Evolutionary conservation across 92 coral and sea anemone species (phyloP).

Genomic region (Phenganax subtilis): DNA sequence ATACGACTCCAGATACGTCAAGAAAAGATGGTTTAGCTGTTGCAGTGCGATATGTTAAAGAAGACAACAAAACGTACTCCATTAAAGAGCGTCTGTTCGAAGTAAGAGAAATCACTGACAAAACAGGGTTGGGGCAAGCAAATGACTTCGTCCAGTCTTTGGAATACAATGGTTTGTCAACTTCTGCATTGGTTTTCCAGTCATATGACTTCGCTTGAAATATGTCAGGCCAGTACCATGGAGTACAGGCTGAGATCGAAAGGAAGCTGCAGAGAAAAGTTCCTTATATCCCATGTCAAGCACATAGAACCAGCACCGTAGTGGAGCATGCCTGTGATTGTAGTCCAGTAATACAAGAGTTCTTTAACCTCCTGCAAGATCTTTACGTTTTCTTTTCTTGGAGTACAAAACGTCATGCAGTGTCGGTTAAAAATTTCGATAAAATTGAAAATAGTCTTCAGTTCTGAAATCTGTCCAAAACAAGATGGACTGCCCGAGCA

Average conservation of each 20-base stretch:
- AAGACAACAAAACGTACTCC: not conserved
- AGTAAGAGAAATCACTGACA: conserved; percentile 10
- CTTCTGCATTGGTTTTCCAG: not conserved
- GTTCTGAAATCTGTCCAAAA: not conserved
- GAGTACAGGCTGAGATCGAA: conserved; percentile 17
- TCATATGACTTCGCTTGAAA: conserved; percentile 12
- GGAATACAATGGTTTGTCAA: not conserved
- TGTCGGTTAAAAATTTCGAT: not conserved
- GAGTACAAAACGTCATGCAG: not conserved
- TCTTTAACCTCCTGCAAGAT: not conserved
- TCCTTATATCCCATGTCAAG: conserved; percentile 6
- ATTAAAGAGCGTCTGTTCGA: conserved; percentile 2
- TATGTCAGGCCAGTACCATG: conserved; percentile 8
- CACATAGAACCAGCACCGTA: not conserved
- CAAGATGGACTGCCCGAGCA: not conserved
- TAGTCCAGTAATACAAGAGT: not conserved
- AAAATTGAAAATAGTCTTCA: not conserved
- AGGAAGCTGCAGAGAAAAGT: not conserved
- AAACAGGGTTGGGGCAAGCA: conserved; percentile 16
- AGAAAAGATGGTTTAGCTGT: conserved; percentile 18
- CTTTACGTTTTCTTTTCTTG: conserved; percentile 1
- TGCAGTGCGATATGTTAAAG: conserved; percentile 25
- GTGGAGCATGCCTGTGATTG: conserved; percentile 5
- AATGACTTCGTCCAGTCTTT: not conserved
- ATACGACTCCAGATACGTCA: not conserved